Evolutionary conservation across 2,888 invertebrate species (phyloP).

Genomic region (Adelognathus sp.): DNA sequence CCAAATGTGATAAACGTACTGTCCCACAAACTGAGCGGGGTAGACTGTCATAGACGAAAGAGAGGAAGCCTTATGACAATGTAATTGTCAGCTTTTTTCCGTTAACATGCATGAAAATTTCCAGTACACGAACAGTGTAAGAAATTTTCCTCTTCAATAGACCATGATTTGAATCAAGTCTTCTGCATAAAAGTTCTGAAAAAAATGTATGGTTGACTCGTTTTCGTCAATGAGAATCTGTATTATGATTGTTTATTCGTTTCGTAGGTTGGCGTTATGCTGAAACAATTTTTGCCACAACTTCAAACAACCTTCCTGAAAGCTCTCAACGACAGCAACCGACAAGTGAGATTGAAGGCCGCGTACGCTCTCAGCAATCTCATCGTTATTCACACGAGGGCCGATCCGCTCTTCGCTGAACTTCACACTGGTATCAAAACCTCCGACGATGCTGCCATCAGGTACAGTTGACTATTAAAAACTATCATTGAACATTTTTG

Average conservation of each 20-base stretch:
- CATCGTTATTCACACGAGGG: conserved; percentile 94
- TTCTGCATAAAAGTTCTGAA: too few species aligned
- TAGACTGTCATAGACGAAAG: too few species aligned
- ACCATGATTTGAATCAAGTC: too few species aligned
- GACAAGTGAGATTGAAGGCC: conserved; percentile 94
- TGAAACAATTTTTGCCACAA: conserved; percentile 99
- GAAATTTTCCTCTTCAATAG: too few species aligned
- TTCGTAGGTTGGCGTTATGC: conserved; percentile 92
- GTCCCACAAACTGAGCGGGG: too few species aligned
- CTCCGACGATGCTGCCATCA: conserved; percentile 91
- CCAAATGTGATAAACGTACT: too few species aligned
- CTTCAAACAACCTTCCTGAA: conserved; percentile 99
- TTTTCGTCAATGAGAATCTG: neutral
- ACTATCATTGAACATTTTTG: neutral
- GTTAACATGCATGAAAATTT: too few species aligned
- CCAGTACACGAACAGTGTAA: too few species aligned
- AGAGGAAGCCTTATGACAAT: too few species aligned
- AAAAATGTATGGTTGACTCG: neutral
- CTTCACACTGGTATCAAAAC: conserved; percentile 92
- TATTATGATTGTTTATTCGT: conserved; percentile 12
- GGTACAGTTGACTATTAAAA: conserved; percentile 78
- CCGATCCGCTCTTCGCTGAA: conserved; percentile 97
- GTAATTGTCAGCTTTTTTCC: too few species aligned
- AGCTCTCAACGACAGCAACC: conserved; percentile 94
- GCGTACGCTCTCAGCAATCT: conserved; percentile 93